A percentile compares a stretch with the other conserved stretches of the same genome.
Evolutionary conservation across 1,140 invertebrate genomes (phyloP).

Genomic region (Solen grandis): DNA sequence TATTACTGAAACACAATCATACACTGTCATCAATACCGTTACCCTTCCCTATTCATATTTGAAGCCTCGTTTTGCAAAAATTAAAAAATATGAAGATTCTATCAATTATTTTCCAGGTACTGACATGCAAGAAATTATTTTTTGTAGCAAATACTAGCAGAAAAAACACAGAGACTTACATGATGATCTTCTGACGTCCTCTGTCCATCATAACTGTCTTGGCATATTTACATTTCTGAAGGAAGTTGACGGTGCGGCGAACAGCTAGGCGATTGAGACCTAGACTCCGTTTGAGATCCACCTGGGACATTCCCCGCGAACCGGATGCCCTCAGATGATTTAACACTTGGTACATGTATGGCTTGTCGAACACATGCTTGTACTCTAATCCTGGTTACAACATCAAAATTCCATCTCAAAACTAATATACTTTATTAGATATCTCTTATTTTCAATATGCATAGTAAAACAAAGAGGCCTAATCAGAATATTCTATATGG

Average conservation of each 20-base stretch:
- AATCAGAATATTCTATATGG: no score
- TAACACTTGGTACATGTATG: constrained; percentile 31
- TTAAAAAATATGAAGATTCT: no score
- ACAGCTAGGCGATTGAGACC: background rate
- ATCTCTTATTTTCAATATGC: no score
- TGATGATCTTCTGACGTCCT: constrained; percentile 45
- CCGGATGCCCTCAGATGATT: constrained; percentile 10
- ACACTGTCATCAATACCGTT: no score
- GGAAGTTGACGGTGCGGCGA: constrained; percentile 1
- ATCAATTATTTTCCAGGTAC: no score
- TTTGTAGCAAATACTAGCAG: no score
- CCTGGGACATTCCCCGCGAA: constrained; percentile 24
- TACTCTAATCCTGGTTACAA: constrained; percentile 6
- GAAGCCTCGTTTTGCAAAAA: no score
- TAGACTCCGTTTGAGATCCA: background rate
- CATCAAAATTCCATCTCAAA: no score
- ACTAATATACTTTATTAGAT: no score
- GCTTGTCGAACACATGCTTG: constrained; percentile 14
- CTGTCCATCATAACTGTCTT: constrained; percentile 20
- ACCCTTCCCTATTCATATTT: no score
- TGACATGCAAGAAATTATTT: no score
- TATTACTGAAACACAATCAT: no score
- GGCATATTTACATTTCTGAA: constrained; percentile 8
- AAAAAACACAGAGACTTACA: constrained; percentile 34
- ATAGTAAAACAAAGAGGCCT: constrained; percentile 1